Base-by-base conservation (phyloP, 2,113 vertebrate species). In the Seriola quinqueradiata region DNA sequence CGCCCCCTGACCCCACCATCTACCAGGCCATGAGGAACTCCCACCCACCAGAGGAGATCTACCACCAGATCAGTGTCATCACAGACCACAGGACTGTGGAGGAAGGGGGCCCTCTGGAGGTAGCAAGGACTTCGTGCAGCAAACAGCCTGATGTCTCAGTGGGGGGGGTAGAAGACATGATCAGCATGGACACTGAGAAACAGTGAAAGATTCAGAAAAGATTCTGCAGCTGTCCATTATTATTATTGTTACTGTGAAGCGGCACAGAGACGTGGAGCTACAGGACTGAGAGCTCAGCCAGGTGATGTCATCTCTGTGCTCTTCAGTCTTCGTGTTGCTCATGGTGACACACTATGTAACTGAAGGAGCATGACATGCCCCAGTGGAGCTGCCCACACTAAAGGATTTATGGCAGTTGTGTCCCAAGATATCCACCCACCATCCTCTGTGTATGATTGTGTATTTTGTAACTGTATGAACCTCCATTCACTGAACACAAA, bases 31-130 rank as follows among this genome's bases (percentile, higher is more conserved):
- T 91, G 89, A 69, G 32, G 48, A 87, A 83, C 75, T 72, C 34
- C 17, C 21, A 48, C 8, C 87, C 81, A 11, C 67, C 64, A 0
- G 77, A 92, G 38, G 93, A 94, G 60, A 23, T 80, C 12, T 94
- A 70, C 68, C 65, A 93, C 28, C 65, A 67, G 21, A 64, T 94
- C 34, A 75, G 61, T 5, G 63, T 95, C 32, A 25, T 94, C 1
- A 10, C 82, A 48, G 66, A 61, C 0, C 2, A 19, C 32, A 40
- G 13, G 25, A 38, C 66, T 3, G 36, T 50, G 44, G 81, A 64
- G 13, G 70, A 75, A 28, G 61, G 28, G 10, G 8, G 16, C 25
- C 67, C 48, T 19, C 68, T 58, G 44, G 21, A 65, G 75, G 66
- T 7, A 2, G 34, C n/a, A n/a, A 60, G 32, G 69, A 36, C 16